Base-by-base conservation (phyloP, 2,797 vertebrate species). In the Pitangus sulphuratus region DNA sequence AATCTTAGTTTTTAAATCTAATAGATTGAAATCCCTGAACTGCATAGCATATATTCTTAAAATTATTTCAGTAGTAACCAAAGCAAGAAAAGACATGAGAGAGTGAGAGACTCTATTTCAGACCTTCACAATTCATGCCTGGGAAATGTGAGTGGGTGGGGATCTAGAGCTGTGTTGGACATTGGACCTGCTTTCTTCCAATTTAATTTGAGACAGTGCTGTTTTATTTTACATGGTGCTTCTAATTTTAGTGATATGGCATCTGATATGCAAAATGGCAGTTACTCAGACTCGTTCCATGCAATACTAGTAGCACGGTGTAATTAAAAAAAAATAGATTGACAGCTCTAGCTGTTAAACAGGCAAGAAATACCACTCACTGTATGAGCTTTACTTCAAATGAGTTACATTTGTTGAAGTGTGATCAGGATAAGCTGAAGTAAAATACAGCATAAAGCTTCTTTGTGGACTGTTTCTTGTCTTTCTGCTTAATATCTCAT, bases 101-200 rank as follows among this genome's bases (percentile, higher is more conserved):
- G n/a, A 42, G 22, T n/a, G 57, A 48, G 9, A 74, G 22, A 75
- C 35, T 54, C 45, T 84, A 14, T 92, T 84, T 87, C 68, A 89
- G 51, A 89, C 35, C 19, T 74, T 89, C 22, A 44, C 50, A 82
- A 40, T 76, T 89, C 35, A 65, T 61, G 54, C 66, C 51, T 87
- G 74, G 57, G 79, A 89, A 92, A 89, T 65, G 28, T 77, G 82
- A 92, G 72, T 37, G 91, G 84, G n/a, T 85, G 65, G 44, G 42
- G 53, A 85, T 70, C 61, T 68, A 70, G 64, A 77, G 71, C 61
- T 42, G 12, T 89, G 65, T 77, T 89, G 57, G 92, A 58, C 51
- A 54, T 9, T 77, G 78, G 68, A 91, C 60, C 51, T 70, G 12
- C 64, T 87, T 89, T 81, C 65, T 95, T 94, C 76, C 69, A 64